Percentiles rank a stretch among this genome's conserved stretches.
These are phyloP conservation scores for Sphaerophoria taeniata DNA, from an alignment of 2,888 invertebrate species.

Conservation along the genomic window DNA sequence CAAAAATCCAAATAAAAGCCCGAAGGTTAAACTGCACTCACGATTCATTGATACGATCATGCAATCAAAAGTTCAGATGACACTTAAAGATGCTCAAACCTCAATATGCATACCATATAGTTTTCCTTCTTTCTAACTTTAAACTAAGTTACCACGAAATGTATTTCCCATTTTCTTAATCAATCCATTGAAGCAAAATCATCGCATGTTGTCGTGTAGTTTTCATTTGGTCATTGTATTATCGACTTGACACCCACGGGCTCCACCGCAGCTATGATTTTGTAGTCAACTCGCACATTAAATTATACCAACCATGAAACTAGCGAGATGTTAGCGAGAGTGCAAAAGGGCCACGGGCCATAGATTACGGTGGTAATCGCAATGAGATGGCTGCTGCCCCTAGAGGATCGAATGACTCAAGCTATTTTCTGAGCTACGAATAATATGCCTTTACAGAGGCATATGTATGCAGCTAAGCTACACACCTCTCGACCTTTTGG, in stretches of 20 bases:
- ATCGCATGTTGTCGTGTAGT: constrained; percentile 60
- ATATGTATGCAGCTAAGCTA: constrained; percentile 7
- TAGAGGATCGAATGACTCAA: constrained; percentile 47
- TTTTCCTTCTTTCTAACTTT: background rate
- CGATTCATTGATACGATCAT: constrained; percentile 14
- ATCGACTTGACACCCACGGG: constrained; percentile 57
- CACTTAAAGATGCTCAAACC: background rate
- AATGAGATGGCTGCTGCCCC: constrained; percentile 50
- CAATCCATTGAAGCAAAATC: constrained; percentile 9
- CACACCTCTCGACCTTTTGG: constrained; percentile 67
- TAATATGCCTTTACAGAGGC: background rate
- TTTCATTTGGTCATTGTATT: constrained; percentile 51
- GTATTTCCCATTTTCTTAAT: constrained; percentile 17
- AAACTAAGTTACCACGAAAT: background rate
- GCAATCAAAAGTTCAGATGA: constrained; percentile 21
- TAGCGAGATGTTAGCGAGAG: constrained; percentile 33
- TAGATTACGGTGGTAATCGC: constrained; percentile 60
- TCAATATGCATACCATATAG: background rate
- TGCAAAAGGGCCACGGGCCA: constrained; percentile 56
- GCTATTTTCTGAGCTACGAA: constrained; percentile 8
- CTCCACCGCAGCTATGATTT: constrained; percentile 14
- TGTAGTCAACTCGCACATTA: constrained; percentile 24
- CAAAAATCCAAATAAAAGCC: background rate
- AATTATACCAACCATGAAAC: constrained; percentile 1
- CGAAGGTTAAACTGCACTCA: constrained; percentile 23